Evolutionary conservation across 2,797 vertebrate species (phyloP).

Genomic region (Enteromius trimaculatus): DNA sequence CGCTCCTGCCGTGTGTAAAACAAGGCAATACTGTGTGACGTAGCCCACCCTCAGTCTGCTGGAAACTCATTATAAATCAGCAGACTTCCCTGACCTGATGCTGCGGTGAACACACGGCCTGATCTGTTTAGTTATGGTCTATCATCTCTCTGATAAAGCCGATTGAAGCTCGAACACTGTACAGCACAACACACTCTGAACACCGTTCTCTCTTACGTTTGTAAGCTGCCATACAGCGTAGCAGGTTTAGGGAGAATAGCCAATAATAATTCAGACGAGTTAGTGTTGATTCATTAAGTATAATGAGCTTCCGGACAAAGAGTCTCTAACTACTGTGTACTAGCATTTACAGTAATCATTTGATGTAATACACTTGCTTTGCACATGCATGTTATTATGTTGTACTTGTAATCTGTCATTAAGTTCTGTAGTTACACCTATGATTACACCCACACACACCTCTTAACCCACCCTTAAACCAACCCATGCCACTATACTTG

Average conservation of each 20-base stretch:
- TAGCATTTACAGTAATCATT: neutral
- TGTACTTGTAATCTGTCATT: neutral
- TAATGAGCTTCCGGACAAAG: neutral
- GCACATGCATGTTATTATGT: neutral
- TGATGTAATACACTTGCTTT: neutral
- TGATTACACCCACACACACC: neutral
- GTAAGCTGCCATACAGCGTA: neutral
- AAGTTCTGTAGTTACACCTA: neutral
- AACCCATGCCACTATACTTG: neutral
- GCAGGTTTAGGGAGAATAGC: neutral
- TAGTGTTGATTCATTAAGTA: neutral
- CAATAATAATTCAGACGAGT: neutral
- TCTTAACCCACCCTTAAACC: neutral
- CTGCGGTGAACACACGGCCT: neutral
- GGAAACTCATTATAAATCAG: slow-evolving; percentile 4
- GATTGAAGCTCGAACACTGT: neutral
- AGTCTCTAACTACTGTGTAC: neutral
- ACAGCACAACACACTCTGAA: neutral
- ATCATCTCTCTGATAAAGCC: neutral
- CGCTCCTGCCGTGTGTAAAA: slow-evolving; percentile 85
- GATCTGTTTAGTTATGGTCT: neutral
- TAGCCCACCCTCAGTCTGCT: slow-evolving; percentile 5
- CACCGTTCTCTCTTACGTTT: neutral
- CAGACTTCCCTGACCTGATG: neutral
- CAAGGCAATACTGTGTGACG: slow-evolving; percentile 83